Base-by-base conservation (phyloP, 2,888 invertebrate species). In the Choristoneura rosaceana region DNA sequence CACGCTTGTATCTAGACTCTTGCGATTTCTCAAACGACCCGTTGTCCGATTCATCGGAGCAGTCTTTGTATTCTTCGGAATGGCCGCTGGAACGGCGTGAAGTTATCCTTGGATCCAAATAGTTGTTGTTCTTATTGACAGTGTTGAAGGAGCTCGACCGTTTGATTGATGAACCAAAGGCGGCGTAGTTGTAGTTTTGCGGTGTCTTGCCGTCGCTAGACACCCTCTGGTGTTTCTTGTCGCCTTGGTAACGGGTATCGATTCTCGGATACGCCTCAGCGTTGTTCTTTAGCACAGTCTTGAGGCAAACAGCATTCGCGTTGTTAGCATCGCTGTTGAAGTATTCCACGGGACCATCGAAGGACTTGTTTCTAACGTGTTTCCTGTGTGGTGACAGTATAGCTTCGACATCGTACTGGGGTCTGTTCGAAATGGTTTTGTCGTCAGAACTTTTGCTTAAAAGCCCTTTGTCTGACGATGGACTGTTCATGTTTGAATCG, bases 81-180 rank as follows among this genome's bases (percentile, higher is more conserved):
- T 92, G 88, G 0, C 91, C 90, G 61, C 89, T 91, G 0, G 89
- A 89, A 60, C 92, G 79, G 67, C 93, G 82, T 0, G 87, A 86
- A 0, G 77, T 82, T 8, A 89, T 74, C 73, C 89, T 84, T 33
- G 80, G 81, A 33, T 93, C 93, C 4, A 93, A 76, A 62, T 88
- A 89, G 71, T 94, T 94, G 67, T 92, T 92, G 74, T 92, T 91
- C 79, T 89, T 89, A 79, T 93, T 88, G 82, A 96, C 94, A 2
- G 92, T 93, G 74, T 87, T 94, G 82, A 96, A 96, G 10, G 96
- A 96, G 81, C 96, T 96, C 4, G 96, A 96, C 25, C 96, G 93
- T 80, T 95, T 94, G 73, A 96, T 95, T 0, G 95, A 95, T 2
- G 87, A 78, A 0, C 90, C 90, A 64, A 92, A 90, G 4, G 86